Evolutionary conservation across 2,888 invertebrate genomes (phyloP), one percentile per base, ranked within the genome.

Genomic region (Pogonocherus hispidulus): DNA sequence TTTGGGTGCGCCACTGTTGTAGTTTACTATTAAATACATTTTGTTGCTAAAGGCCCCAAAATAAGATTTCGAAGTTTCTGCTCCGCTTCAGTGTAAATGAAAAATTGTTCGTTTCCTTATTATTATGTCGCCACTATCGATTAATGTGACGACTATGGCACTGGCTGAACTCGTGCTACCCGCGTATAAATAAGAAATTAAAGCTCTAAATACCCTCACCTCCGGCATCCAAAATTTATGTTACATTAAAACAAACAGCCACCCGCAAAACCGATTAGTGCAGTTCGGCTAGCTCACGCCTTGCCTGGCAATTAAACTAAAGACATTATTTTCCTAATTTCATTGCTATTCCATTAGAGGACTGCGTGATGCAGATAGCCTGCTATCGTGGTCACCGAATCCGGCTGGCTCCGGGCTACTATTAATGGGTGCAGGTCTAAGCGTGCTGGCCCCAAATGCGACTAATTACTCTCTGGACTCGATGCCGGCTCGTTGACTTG

Each of bases 301-400:
- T 72, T 72, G 72, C 75, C 71, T 75, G 74, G 84, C 85, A 85
- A 85, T 85, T 85, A 85, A 85, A 84, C 84, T 84, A 84, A 84
- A 84, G 84, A 85, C 84, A 85, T 85, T 85, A 85, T 85, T 85
- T 85, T 84, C 82, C 84, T 85, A 85, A 85, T 85, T 85, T 84
- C 85, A 85, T 85, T 85, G 85, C 85, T 84, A 85, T 85, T 85
- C 85, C 85, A 85, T 85, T 85, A 85, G 83, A 83, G 84, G 83
- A 82, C 82, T 83, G 84, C 84, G 84, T 83, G 83, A 83, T 84
- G 83, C 82, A 84, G 85, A 85, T 84, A 85, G 83, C 72, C 54
- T 23, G 83, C 81, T 79, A 78, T 78, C 78, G 77, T 76, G 75
- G 73, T 70, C 72, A 69, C 67, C 65, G 72, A 77, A 71, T 76